Evolutionary conservation across 2,113 vertebrate species (phyloP).

Genomic region (Sula dactylatra): DNA sequence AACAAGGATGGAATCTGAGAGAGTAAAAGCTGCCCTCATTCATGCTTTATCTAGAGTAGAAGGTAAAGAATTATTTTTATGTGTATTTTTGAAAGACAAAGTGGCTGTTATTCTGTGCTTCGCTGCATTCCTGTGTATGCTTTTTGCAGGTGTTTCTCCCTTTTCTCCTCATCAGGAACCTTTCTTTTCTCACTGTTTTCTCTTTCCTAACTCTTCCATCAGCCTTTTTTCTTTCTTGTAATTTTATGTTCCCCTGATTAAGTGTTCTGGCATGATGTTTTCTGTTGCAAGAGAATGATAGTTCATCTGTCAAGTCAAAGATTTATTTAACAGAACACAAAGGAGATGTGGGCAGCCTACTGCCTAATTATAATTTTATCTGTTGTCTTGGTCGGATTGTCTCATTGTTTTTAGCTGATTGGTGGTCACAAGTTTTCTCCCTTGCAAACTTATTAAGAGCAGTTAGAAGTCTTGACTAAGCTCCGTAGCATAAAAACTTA

Average conservation of each 20-base stretch:
- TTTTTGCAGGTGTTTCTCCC: neutral
- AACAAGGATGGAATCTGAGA: conserved; percentile 68
- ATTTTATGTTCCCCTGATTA: neutral
- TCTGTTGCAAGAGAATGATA: neutral
- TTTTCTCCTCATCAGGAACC: neutral
- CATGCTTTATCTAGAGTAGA: conserved; percentile 70
- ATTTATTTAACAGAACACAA: neutral
- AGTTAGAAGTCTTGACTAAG: neutral
- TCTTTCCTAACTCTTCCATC: neutral
- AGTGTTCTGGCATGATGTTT: neutral
- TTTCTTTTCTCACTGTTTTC: neutral
- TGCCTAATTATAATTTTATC: neutral
- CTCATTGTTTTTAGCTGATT: neutral
- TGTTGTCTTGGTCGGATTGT: neutral
- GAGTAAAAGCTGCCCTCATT: conserved; percentile 70
- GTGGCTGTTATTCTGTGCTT: neutral
- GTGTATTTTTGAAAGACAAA: neutral
- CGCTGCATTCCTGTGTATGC: neutral
- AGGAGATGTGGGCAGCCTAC: neutral
- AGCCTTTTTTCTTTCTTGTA: neutral
- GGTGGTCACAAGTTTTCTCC: neutral
- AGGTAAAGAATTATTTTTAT: conserved; percentile 73
- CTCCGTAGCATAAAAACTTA: neutral
- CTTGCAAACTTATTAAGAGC: neutral
- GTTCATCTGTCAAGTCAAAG: neutral